Evolutionary conservation across 2,888 invertebrate genomes (phyloP), one percentile per base, ranked within the genome.

Genomic region (Caradrina kadenii): DNA sequence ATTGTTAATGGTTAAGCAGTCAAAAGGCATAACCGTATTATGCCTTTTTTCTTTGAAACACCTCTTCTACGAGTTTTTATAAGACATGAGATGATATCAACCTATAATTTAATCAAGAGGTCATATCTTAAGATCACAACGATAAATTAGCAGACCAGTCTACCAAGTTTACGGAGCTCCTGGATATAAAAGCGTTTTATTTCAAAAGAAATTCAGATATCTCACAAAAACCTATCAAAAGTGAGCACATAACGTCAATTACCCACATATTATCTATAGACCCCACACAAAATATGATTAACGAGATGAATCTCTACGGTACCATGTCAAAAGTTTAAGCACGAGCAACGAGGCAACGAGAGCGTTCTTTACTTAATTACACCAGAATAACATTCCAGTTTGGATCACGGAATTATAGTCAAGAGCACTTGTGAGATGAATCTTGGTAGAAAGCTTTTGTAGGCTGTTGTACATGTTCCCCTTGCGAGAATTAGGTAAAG

Each of bases 291-390:
- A 69, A 69, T 78, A 69, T 73, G 58, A 77, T 78, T 79, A 78
- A 69, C 62, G 73, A 52, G 64, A 53, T 15, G n/a, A 62, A 77
- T 73, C 72, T 70, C 70, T 50, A 63, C 62, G 69, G 66, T 55
- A 73, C 59, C 42, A 63, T 56, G 75, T 75, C 78, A 68, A 78
- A 81, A 75, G 45, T 80, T 75, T 42, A 39, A 65, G 45, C 56
- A 63, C 61, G 21, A 60, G 69, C 69, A 26, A 26, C 26, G 61
- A 69, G 60, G 64, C 63, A 70, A 59, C 31, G 61, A 69, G 60
- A 71, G 15, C 35, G 55, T 59, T 72, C 56, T 63, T 73, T 62
- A 64, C 69, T 75, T 80, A 82, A 78, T 78, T 78, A 76, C 55
- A 59, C 35, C 62, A 64, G 60, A 63, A 80, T 65, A 78, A 68